Conservation (phyloP, 2,113 vertebrate genomes). For the Mobula hypostoma region DNA sequence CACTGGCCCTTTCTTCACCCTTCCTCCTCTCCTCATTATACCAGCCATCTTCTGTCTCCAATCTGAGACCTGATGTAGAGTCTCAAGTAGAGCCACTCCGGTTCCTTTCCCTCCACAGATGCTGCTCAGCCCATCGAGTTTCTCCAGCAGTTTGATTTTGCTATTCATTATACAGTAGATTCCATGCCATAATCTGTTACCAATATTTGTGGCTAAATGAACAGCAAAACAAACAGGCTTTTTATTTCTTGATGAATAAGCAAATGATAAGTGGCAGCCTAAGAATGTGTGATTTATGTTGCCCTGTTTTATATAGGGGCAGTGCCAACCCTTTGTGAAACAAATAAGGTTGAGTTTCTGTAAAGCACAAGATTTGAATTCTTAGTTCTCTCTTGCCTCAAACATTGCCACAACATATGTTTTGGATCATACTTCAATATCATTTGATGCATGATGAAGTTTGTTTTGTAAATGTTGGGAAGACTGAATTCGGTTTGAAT, state of each 20-base stretch:
- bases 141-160: too few relatives aligned
- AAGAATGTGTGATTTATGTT: not conserved
- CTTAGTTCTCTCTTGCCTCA: not conserved
- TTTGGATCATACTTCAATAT: not conserved
- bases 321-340: not conserved
- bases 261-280: not conserved
- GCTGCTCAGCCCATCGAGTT: too few relatives aligned
- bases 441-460: not conserved
- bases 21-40: too few relatives aligned
- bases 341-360: not conserved
- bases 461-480: constrained; percentile 4
- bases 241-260: not conserved
- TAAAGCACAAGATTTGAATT: constrained; percentile 13
- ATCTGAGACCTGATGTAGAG: too few relatives aligned
- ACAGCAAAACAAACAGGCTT: not conserved
- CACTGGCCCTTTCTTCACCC: too few relatives aligned
- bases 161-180: not conserved
- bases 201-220: not conserved
- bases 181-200: not conserved
- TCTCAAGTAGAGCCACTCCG: too few relatives aligned
- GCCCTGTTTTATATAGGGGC: not conserved
- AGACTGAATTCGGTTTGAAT: not conserved
- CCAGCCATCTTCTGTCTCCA: too few relatives aligned
- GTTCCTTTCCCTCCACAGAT: too few relatives aligned
- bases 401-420: not conserved